These are phyloP conservation scores for Hipparchia sbordonii DNA, from an alignment of 2,888 invertebrate species.

Conservation along the genomic window DNA sequence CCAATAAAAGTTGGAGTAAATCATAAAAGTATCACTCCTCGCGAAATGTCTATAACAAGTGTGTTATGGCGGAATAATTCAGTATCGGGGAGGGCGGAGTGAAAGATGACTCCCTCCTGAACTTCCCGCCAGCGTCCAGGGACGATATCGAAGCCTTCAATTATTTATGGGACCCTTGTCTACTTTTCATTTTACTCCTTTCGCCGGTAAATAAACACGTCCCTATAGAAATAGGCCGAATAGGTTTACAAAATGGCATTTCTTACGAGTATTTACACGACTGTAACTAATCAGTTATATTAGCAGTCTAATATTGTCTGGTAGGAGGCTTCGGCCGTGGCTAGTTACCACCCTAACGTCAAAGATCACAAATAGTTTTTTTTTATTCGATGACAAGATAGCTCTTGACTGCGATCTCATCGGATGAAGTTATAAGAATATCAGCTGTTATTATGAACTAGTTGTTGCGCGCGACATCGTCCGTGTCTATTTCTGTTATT, in stretches of 20 bases:
- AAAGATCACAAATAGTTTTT: too few species aligned
- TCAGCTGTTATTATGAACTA: too few species aligned
- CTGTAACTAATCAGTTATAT: too few species aligned
- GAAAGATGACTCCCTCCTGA: constrained; percentile 79
- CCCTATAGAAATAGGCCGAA: constrained; percentile 56
- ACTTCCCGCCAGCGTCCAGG: constrained; percentile 64
- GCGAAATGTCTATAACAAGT: constrained; percentile 82
- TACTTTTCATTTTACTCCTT: constrained; percentile 82
- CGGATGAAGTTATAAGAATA: too few species aligned
- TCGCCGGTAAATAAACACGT: constrained; percentile 71
- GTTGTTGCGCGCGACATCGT: too few species aligned
- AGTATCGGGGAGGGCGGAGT: constrained; percentile 74
- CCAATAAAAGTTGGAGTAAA: constrained; percentile 83
- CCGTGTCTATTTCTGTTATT: too few species aligned
- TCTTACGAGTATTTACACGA: constrained; percentile 43
- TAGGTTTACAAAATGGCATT: constrained; percentile 48
- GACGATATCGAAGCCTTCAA: constrained; percentile 81
- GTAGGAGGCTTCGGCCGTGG: too few species aligned
- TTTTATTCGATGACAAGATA: too few species aligned
- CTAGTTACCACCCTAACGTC: too few species aligned
- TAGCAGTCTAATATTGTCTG: too few species aligned
- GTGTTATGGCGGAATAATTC: constrained; percentile 83
- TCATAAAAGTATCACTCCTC: constrained; percentile 82
- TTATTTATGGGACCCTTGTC: constrained; percentile 83
- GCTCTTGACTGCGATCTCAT: too few species aligned